Evolutionary conservation across 2,888 invertebrate species (phyloP), one percentile per base, ranked within the genome.

Genomic region (Agrotis puta): DNA sequence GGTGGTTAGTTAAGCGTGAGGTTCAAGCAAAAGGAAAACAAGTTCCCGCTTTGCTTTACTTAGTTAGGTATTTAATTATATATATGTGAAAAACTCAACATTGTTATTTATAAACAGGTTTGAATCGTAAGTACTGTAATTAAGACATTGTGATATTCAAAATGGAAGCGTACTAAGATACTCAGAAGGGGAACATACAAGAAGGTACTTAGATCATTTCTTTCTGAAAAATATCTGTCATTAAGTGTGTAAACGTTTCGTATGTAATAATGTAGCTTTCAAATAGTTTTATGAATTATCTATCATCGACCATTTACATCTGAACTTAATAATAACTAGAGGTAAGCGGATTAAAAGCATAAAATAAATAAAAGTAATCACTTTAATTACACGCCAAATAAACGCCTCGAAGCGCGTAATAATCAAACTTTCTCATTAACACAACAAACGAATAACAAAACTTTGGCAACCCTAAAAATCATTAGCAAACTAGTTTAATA

Each of bases 401-500:
- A 62, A 72, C 27, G 22, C 33, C 18, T 24, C 57, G 20, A 62
- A 66, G 33, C 48, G n/a, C 39, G 45, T 57, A 72, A 72, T 53
- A 72, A 76, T 48, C 22, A 62, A 76, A 66, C 53, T 63, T 63
- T 67, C 53, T 58, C 62, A 75, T 54, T 68, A 80, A 54, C 27
- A 68, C 45, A 80, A 70, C 64, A 69, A 64, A 75, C 54, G 45
- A 51, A 65, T 80, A 75, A 53, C 56, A 43, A 54, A 80, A 65
- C 53, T 63, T 48, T 47, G 22, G 47, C 48, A 78, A 63, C 76
- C 81, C 81, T 78, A 80, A 75, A 75, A 80, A 78, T 69, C 76
- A 78, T 80, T 78, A 80, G 69, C 69, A 65, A 78, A 78, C 81
- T 78, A 80, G 81, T 80, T 80, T 78, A 73, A 77, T 77, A 81